phyloP scores from a whole-genome alignment of 2,888 invertebrate genomes.

The Napeogenes sylphis region DNA sequence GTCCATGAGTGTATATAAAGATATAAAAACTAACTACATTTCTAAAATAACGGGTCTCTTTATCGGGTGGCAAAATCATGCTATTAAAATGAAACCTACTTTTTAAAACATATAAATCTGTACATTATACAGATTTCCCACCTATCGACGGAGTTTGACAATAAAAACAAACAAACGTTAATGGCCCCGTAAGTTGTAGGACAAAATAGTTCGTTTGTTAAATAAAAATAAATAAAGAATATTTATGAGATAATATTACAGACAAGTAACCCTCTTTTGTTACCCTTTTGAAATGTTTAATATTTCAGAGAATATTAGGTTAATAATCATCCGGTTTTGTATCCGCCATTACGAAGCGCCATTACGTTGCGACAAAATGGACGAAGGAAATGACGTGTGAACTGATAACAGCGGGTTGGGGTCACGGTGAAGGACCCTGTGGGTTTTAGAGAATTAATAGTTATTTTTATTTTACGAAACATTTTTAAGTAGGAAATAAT shows the following conservation, averaged over 20 bases:
- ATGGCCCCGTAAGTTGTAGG: too few species aligned
- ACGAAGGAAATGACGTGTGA: slow-evolving; percentile 46
- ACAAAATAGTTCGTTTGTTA: too few species aligned
- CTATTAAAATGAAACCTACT: too few species aligned
- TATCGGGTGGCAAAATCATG: too few species aligned
- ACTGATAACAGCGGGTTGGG: slow-evolving; percentile 45
- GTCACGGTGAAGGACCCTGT: slow-evolving; percentile 19
- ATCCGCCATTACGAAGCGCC: slow-evolving; percentile 39
- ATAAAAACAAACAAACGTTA: too few species aligned
- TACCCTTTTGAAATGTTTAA: slow-evolving; percentile 7
- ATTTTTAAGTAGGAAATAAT: neutral
- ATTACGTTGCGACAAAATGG: slow-evolving; percentile 33
- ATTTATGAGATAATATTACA: neutral
- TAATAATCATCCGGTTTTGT: slow-evolving; percentile 39
- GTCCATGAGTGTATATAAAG: too few species aligned
- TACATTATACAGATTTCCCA: too few species aligned
- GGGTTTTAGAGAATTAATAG: slow-evolving; percentile 7
- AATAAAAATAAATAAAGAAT: too few species aligned
- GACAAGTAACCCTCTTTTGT: slow-evolving; percentile 3
- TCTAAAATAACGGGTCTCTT: too few species aligned
- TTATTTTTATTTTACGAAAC: neutral
- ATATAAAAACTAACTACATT: too few species aligned
- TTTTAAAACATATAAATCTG: too few species aligned
- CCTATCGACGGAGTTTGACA: too few species aligned
- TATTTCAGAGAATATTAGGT: slow-evolving; percentile 24